Evolutionary conservation across 2,888 invertebrate genomes (phyloP), one percentile per base, ranked within the genome.

Genomic region (Tinea trinotella): DNA sequence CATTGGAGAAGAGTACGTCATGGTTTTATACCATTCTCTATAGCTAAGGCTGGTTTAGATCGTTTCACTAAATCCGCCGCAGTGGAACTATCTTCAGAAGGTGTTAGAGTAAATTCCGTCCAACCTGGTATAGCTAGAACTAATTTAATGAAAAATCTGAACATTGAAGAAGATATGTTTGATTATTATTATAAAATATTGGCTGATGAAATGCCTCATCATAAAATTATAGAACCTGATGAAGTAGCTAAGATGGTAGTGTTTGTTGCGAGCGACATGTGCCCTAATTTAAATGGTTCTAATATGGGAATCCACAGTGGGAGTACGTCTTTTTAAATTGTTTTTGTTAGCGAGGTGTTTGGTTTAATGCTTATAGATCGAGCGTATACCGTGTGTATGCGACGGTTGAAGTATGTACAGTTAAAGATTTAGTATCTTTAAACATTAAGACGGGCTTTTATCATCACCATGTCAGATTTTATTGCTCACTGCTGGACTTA

Each of bases 1-100:
- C 92, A 90, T 64, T 96, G 95, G 10, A 57, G 87, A 73, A 66
- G 17, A 22, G 35, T 44, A 24, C 50, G 52, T 30, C 56, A n/a
- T 17, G 30, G 40, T 3, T 0, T 70, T 66, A 35, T 52, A 18
- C 52, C 20, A n/a, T 73, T 1, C 12, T 55, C 62, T 0, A 61
- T 71, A 0, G 61, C 72, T 0, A 71, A 72, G 52, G 57, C 64
- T n/a, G 74, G 68, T 0, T 18, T 74, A 6, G 67, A 67, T 34
- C 66, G 61, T 12, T 66, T 74, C 9, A 70, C 71, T 0, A 67
- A 67, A 52, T 58, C 64, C 3, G 70, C 71, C 0, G 73, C 72
- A 0, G 61, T 71, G 0, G 72, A 74, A 40, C 48, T 71, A 2
- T 63, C 68, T 0, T 55, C 62, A 2, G 61, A 64, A 55, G 72